phyloP scores from a whole-genome alignment of 2,797 vertebrate genomes.

The Miopithecus talapoin region DNA sequence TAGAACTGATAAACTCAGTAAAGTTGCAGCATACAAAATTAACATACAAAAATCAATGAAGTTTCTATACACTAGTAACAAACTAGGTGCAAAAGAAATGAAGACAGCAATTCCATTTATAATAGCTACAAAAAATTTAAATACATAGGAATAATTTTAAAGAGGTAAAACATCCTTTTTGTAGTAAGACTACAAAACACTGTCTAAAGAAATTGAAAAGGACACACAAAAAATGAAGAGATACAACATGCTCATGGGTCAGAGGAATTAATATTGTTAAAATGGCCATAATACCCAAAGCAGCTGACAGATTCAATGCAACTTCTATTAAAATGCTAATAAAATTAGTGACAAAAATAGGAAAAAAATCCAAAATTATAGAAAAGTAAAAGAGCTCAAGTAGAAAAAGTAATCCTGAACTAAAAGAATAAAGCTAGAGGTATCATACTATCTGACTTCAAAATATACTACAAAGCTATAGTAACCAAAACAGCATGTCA shows the following conservation, averaged over 20 bases:
- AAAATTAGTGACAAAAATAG: neutral
- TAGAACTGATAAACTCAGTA: neutral
- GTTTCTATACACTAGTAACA: neutral
- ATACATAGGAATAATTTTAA: neutral
- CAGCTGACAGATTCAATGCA: neutral
- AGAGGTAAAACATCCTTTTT: neutral
- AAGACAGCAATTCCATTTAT: neutral
- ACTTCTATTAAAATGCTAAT: neutral
- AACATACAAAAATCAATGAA: neutral
- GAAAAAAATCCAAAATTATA: neutral
- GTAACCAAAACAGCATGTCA: neutral
- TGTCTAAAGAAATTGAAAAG: neutral
- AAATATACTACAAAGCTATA: neutral
- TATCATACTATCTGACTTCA: neutral
- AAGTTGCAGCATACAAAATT: neutral
- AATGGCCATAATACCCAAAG: neutral
- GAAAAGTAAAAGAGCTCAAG: neutral
- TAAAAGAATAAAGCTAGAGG: neutral
- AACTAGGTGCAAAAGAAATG: neutral
- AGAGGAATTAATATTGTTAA: neutral
- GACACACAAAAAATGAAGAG: neutral
- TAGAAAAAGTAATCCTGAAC: neutral
- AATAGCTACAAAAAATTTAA: neutral
- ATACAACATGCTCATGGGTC: neutral
- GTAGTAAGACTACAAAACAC: neutral